phyloP scores from a whole-genome alignment of 30 jellyfish, hydroid and myxozoan species.

The Mastigias papua region DNA sequence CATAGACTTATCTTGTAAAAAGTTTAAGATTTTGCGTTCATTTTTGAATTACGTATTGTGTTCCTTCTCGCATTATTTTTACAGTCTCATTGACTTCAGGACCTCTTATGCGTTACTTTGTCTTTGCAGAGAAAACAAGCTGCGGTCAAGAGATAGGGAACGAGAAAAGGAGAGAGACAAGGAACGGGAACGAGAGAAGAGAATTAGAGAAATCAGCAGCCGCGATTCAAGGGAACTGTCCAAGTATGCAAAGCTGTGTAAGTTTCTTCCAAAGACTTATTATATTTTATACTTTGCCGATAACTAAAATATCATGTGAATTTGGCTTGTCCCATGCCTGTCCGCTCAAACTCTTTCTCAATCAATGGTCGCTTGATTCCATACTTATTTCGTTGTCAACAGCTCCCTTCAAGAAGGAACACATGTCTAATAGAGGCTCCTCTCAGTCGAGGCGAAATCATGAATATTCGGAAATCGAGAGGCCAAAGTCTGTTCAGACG shows the following conservation, averaged over 20 bases:
- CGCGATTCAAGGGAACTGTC: constrained; percentile 69
- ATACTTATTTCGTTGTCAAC: neutral
- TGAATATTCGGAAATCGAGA: constrained; percentile 59
- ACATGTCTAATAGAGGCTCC: constrained; percentile 28
- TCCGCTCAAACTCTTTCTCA: too few species aligned
- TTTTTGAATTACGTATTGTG: too few species aligned
- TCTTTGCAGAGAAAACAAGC: constrained; percentile 55
- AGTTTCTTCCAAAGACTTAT: neutral
- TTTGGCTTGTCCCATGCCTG: too few species aligned
- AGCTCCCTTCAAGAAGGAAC: constrained; percentile 75
- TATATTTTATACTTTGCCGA: neutral
- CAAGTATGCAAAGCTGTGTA: constrained; percentile 73
- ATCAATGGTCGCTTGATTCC: too few species aligned
- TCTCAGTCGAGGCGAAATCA: constrained; percentile 61
- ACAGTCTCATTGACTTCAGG: too few species aligned
- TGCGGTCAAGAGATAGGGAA: constrained; percentile 56
- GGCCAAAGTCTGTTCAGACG: constrained; percentile 64
- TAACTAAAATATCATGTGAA: too few species aligned
- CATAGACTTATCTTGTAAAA: too few species aligned
- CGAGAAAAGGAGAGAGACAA: constrained; percentile 45
- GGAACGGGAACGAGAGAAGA: constrained; percentile 66
- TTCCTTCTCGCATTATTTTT: too few species aligned
- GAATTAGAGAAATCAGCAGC: constrained; percentile 56
- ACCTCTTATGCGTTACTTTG: neutral
- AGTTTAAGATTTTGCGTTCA: too few species aligned